These are phyloP conservation scores for Pedetes capensis DNA, from an alignment of 2,113 vertebrate species.

Conservation along the genomic window DNA sequence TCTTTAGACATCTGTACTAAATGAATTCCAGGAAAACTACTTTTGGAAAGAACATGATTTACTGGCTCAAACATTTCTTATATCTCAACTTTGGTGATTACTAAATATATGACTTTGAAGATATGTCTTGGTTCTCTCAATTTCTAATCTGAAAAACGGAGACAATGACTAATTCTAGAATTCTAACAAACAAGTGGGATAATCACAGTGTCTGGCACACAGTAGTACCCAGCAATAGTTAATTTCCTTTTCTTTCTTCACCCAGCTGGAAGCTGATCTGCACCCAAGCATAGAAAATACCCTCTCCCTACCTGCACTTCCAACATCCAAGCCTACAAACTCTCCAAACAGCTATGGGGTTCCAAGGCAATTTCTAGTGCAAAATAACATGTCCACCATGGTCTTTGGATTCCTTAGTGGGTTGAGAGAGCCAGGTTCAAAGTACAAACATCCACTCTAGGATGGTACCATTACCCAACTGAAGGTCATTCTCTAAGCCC, in stretches of 20 bases:
- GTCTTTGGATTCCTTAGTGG: background rate
- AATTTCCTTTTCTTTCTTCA: background rate
- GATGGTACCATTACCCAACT: background rate
- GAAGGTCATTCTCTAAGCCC: background rate
- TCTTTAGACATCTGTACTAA: background rate
- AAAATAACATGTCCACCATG: background rate
- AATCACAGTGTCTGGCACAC: background rate
- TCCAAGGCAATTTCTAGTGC: background rate
- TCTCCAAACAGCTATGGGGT: background rate
- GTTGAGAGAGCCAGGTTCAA: background rate
- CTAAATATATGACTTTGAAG: background rate
- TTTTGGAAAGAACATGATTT: background rate
- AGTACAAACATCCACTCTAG: background rate
- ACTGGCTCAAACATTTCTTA: background rate
- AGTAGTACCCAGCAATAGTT: background rate
- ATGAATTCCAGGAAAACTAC: background rate
- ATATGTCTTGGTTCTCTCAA: background rate
- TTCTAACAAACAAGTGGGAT: background rate
- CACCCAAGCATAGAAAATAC: background rate
- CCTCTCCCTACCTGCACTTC: background rate
- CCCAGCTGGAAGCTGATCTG: background rate
- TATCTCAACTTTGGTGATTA: background rate
- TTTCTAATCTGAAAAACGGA: background rate
- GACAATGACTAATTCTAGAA: background rate
- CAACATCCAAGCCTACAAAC: background rate